These are phyloP conservation scores for Salminus brasiliensis DNA, from an alignment of 2,113 vertebrate genomes.

Conservation along the genomic window DNA sequence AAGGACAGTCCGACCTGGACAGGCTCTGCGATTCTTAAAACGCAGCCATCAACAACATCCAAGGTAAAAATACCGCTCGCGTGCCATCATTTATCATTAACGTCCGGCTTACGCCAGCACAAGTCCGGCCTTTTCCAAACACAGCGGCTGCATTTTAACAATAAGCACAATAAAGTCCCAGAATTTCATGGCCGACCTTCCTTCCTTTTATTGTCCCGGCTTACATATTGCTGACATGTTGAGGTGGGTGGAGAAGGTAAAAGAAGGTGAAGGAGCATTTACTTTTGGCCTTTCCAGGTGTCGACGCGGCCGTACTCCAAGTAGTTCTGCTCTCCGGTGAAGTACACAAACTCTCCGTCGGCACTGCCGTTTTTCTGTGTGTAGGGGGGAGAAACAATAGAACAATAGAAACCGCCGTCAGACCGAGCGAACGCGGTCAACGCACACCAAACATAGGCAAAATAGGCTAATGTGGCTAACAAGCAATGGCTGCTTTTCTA, in stretches of 20 bases:
- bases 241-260: background rate
- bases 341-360: constrained; percentile 87
- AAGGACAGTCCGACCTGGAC: no score
- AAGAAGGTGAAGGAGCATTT: constrained; percentile 50
- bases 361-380: constrained; percentile 91
- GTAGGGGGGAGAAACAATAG: background rate
- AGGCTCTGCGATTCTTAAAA: background rate
- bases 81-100: background rate
- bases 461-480: no score
- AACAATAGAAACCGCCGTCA: no score
- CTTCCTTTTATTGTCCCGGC: constrained; percentile 24
- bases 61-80: background rate
- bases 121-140: background rate
- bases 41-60: background rate
- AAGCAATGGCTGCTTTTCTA: no score
- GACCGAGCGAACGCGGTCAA: no score
- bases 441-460: no score
- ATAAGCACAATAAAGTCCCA: background rate
- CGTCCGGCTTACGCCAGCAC: background rate
- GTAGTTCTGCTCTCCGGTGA: constrained; percentile 84
- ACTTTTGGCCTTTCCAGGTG: constrained; percentile 91
- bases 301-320: constrained; percentile 88
- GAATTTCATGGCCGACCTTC: background rate
- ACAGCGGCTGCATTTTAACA: background rate
- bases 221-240: background rate